phyloP scores from a whole-genome alignment of 2,113 vertebrate species.

The Nettapus auritus region DNA sequence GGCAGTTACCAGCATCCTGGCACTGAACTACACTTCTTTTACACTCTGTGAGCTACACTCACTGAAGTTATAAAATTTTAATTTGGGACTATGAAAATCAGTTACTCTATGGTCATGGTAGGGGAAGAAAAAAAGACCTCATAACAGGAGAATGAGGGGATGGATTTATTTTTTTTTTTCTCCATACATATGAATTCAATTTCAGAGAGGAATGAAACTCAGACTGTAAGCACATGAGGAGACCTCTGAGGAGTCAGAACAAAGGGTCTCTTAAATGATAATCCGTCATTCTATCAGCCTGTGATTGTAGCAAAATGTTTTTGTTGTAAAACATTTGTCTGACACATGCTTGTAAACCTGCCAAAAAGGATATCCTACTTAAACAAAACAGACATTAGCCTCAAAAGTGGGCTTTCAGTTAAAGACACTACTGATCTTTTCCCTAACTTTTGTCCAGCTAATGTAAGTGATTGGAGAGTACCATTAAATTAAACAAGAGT shows the following conservation, averaged over 20 bases:
- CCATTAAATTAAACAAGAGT: neutral
- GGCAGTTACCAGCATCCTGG: neutral
- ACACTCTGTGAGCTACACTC: neutral
- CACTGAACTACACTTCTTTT: constrained; percentile 9
- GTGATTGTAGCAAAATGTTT: constrained; percentile 62
- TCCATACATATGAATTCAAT: constrained; percentile 70
- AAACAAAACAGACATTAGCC: constrained; percentile 21
- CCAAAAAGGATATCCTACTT: constrained; percentile 65
- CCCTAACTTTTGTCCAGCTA: neutral
- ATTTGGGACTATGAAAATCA: constrained; percentile 60
- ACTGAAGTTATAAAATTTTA: constrained; percentile 53
- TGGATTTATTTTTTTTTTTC: constrained; percentile 13
- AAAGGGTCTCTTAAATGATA: constrained; percentile 66
- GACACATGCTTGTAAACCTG: constrained; percentile 67
- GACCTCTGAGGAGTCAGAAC: constrained; percentile 61
- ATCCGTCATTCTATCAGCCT: constrained; percentile 62
- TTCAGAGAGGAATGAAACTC: constrained; percentile 62
- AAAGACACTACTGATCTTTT: neutral
- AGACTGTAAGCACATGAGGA: constrained; percentile 55
- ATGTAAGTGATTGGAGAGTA: neutral
- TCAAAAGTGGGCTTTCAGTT: constrained; percentile 10
- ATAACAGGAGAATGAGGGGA: constrained; percentile 40
- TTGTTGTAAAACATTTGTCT: constrained; percentile 69
- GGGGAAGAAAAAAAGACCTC: constrained; percentile 31
- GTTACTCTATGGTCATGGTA: neutral